These are phyloP conservation scores for Chironomus riparius DNA, from an alignment of 2,888 invertebrate species.

Conservation along the genomic window DNA sequence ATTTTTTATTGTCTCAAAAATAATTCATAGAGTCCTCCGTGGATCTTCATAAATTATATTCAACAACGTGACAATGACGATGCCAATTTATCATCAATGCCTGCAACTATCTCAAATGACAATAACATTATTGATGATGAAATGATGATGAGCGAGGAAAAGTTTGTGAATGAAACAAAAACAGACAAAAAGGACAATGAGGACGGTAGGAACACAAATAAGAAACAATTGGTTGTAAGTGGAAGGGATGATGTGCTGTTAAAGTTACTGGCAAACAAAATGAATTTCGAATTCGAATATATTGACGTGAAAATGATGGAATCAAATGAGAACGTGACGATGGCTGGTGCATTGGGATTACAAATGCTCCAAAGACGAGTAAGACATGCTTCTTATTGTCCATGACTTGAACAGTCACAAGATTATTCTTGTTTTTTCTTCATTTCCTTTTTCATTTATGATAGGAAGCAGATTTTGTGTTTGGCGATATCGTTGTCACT, in stretches of 20 bases:
- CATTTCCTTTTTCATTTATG: constrained; percentile 23
- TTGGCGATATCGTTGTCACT: constrained; percentile 66
- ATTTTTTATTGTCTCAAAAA: background rate
- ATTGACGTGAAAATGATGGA: constrained; percentile 46
- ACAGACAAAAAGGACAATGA: constrained; percentile 29
- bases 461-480: constrained; percentile 60
- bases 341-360: constrained; percentile 59
- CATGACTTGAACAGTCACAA: background rate
- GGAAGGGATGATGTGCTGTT: constrained; percentile 65
- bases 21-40: constrained; percentile 55
- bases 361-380: constrained; percentile 57
- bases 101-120: no score
- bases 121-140: background rate
- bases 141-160: background rate
- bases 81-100: background rate
- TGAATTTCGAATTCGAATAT: constrained; percentile 63
- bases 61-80: background rate
- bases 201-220: constrained; percentile 34
- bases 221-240: constrained; percentile 46
- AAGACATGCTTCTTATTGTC: constrained; percentile 27
- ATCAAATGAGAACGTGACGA: constrained; percentile 51
- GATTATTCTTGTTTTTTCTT: background rate
- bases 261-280: constrained; percentile 51
- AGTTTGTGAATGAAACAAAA: background rate
- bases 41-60: constrained; percentile 60